Conservation (phyloP, 2,888 invertebrate genomes). For the Drosophila nr. medialis region DNA sequence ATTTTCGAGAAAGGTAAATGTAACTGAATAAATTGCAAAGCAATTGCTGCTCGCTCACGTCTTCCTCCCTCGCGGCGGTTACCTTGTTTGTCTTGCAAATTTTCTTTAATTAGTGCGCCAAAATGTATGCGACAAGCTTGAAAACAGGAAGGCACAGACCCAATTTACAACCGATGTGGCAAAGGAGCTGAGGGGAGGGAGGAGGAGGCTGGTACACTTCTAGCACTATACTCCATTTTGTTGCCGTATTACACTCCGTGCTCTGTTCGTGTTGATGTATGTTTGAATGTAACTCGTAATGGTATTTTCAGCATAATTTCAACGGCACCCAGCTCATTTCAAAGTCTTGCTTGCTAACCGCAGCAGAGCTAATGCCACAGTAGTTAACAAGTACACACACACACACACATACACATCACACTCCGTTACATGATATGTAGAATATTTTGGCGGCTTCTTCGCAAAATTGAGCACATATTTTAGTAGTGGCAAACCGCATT, state of each 20-base stretch:
- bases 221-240: not conserved
- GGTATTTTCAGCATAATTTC: conserved; percentile 55
- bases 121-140: conserved; percentile 60
- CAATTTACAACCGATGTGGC: conserved; percentile 24
- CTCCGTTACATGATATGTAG: conserved; percentile 3
- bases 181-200: not conserved
- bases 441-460: conserved; percentile 32
- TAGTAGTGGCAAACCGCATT: conserved; percentile 35
- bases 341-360: conserved; percentile 48
- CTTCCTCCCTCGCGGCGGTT: not conserved
- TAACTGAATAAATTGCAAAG: conserved; percentile 48
- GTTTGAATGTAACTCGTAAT: conserved; percentile 33
- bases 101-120: conserved; percentile 71
- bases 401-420: conserved; percentile 4
- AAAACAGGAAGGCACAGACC: conserved; percentile 20
- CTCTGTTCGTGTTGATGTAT: conserved; percentile 1
- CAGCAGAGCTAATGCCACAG: conserved; percentile 35
- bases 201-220: not conserved
- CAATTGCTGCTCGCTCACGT: conserved; percentile 4
- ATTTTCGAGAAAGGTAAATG: conserved; percentile 50
- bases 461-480: conserved; percentile 60
- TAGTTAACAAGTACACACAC: conserved; percentile 28
- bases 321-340: conserved; percentile 38
- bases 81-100: conserved; percentile 57
- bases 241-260: conserved; percentile 3